A percentile compares a stretch with the other conserved stretches of the same genome.
phyloP scores from a whole-genome alignment of 2,888 invertebrate genomes.

The Eupelmus urozonus region DNA sequence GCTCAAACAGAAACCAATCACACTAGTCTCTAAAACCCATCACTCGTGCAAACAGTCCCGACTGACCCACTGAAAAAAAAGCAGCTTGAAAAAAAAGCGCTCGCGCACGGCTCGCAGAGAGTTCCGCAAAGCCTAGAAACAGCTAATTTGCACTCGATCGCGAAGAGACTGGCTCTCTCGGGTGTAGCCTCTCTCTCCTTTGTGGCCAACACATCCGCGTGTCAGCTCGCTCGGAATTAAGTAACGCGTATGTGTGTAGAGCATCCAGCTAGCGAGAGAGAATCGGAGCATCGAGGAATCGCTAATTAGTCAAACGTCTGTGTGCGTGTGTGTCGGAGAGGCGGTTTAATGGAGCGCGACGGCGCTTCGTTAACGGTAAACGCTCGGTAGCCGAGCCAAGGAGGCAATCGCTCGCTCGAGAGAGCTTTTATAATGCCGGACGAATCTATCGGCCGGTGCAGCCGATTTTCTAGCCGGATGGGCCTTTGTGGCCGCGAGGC shows the following conservation, averaged over 20 bases:
- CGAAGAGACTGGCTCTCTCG: background rate
- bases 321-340: conserved; percentile 13
- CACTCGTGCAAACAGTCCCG: no score
- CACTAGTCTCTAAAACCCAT: no score
- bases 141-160: background rate
- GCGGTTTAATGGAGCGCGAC: conserved; percentile 68
- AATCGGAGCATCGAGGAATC: conserved; percentile 65
- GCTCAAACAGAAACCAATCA: no score
- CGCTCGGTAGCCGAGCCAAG: background rate
- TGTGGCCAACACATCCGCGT: conserved; percentile 11
- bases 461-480: no score
- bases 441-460: no score
- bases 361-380: conserved; percentile 70
- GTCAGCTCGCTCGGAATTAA: conserved; percentile 26
- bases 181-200: background rate
- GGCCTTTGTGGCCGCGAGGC: no score
- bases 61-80: no score
- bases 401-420: background rate
- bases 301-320: conserved; percentile 66
- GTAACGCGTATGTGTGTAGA: conserved; percentile 5
- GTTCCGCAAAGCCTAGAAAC: no score
- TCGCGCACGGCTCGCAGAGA: no score
- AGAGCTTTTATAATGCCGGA: background rate
- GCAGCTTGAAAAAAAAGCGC: no score
- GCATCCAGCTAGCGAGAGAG: conserved; percentile 14